Percentiles rank a stretch among this genome's conserved stretches.
Conservation (phyloP, 1,140 invertebrate species). For the Doryteuthis pealeii region DNA sequence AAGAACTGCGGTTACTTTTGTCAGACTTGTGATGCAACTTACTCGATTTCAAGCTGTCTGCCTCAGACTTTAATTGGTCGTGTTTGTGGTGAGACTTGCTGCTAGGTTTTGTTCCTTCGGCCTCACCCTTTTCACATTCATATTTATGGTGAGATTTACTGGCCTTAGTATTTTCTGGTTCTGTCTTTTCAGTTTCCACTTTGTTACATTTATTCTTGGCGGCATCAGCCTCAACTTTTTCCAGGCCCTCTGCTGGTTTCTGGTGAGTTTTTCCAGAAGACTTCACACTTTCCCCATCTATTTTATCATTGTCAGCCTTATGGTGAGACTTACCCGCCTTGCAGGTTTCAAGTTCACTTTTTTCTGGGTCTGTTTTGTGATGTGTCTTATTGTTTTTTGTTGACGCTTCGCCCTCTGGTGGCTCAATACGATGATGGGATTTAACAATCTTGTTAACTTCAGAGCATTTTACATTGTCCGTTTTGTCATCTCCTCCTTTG, state of each 20-base stretch:
- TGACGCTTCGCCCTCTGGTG: background rate
- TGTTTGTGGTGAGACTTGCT: conserved; percentile 20
- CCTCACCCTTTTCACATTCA: conserved; percentile 15
- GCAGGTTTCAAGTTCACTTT: background rate
- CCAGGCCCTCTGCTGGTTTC: background rate
- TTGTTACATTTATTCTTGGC: conserved; percentile 22
- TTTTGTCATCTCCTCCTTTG: background rate
- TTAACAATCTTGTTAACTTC: background rate
- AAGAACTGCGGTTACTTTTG: background rate
- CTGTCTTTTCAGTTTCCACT: conserved; percentile 50
- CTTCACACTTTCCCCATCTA: background rate
- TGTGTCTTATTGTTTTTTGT: background rate
- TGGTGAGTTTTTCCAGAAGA: background rate
- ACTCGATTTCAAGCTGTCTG: conserved; percentile 19
- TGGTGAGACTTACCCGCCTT: conserved; percentile 3
- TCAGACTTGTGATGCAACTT: background rate
- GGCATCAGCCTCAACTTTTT: conserved; percentile 15
- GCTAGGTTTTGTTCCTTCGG: conserved; percentile 19
- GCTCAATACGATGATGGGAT: background rate
- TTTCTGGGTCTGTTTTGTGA: conserved; percentile 1
- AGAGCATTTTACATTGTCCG: background rate
- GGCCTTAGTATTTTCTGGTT: conserved; percentile 20
- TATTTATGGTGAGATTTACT: conserved; percentile 18
- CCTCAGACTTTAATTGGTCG: conserved; percentile 7
- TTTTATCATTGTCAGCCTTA: background rate